Evolutionary conservation across 2,797 vertebrate species (phyloP).

Genomic region (Arrhamphus sclerolepis): DNA sequence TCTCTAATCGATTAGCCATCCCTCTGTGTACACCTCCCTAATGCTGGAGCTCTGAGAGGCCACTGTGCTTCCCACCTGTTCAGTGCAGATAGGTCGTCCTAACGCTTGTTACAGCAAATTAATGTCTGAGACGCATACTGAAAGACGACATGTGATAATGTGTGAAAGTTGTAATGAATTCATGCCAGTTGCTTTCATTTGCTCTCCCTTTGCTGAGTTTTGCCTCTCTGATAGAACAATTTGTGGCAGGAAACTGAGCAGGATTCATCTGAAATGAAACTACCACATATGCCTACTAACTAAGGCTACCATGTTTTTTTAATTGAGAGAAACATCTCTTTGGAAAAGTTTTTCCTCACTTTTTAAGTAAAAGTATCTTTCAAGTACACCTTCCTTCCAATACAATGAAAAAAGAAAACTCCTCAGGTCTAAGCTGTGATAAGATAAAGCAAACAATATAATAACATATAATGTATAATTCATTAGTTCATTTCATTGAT

Average conservation of each 20-base stretch:
- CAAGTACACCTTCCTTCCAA: constrained; percentile 16
- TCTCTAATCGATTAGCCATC: constrained; percentile 69
- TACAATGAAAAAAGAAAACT: constrained; percentile 12
- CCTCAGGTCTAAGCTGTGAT: too few species aligned
- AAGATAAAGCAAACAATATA: constrained; percentile 9
- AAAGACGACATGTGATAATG: constrained; percentile 45
- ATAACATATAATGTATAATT: neutral
- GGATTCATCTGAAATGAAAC: constrained; percentile 52
- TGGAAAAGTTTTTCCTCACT: too few species aligned
- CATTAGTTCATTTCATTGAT: neutral
- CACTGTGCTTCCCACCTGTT: constrained; percentile 68
- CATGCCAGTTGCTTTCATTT: constrained; percentile 35
- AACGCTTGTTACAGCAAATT: constrained; percentile 27
- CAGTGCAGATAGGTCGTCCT: constrained; percentile 41
- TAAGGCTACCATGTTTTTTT: constrained; percentile 31
- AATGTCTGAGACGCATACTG: constrained; percentile 18
- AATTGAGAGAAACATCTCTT: too few species aligned
- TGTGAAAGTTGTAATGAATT: constrained; percentile 57
- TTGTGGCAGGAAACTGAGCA: constrained; percentile 20
- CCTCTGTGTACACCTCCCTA: constrained; percentile 42
- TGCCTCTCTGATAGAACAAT: constrained; percentile 15
- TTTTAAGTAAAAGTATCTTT: neutral
- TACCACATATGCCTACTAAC: constrained; percentile 42
- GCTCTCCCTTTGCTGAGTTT: constrained; percentile 21
- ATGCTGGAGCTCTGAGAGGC: constrained; percentile 48